These are phyloP conservation scores for Mycetomoellerius zeteki DNA, from an alignment of 1,140 invertebrate species.

Conservation along the genomic window DNA sequence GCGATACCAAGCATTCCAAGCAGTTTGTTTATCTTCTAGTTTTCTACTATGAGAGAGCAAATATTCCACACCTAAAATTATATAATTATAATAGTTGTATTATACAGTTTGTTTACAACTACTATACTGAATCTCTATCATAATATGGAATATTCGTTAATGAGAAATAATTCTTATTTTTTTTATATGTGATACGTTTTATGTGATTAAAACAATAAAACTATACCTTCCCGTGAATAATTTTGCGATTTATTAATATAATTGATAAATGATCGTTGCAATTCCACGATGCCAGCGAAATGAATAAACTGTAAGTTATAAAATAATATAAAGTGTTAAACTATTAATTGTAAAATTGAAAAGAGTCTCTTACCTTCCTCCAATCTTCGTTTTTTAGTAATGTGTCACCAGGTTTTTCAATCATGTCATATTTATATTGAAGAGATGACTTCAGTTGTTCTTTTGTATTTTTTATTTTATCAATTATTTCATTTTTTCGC, in stretches of 20 bases:
- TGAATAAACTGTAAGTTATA: constrained; percentile 89
- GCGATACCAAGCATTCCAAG: constrained; percentile 80
- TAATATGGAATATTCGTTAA: not conserved
- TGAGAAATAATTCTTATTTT: not conserved
- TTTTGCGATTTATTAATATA: constrained; percentile 56
- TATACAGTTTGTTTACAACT: not conserved
- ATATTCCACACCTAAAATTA: constrained; percentile 76
- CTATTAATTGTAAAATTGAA: not conserved
- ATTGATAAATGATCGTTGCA: constrained; percentile 59
- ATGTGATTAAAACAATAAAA: constrained; percentile 4
- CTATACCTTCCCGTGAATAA: constrained; percentile 72
- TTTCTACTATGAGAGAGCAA: constrained; percentile 70
- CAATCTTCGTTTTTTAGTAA: constrained; percentile 86
- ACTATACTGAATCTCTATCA: not conserved
- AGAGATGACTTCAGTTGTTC: constrained; percentile 28
- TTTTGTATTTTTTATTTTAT: constrained; percentile 35
- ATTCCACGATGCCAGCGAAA: constrained; percentile 90
- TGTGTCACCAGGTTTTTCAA: constrained; percentile 88
- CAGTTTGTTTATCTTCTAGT: constrained; percentile 69
- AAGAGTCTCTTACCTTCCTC: constrained; percentile 82
- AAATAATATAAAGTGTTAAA: constrained; percentile 73
- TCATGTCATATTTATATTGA: constrained; percentile 75
- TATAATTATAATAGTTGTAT: not conserved
- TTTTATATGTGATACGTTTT: not conserved
- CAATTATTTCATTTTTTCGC: constrained; percentile 59